A percentile compares a stretch with the other conserved stretches of the same genome.
Evolutionary conservation across 2,113 vertebrate species (phyloP).

Genomic region (Neotragus moschatus): DNA sequence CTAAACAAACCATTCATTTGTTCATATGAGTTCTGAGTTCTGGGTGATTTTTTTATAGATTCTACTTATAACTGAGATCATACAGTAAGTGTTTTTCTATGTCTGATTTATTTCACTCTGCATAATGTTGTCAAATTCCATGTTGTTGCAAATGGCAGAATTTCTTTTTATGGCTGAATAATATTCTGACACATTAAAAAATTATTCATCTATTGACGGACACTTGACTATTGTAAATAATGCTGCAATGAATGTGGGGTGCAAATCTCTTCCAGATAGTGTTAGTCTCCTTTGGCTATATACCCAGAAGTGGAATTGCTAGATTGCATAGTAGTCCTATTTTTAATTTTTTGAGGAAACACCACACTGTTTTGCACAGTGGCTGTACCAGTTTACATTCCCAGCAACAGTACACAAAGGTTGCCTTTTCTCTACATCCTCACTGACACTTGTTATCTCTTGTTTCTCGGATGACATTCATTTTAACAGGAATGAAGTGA

Average conservation of each 20-base stretch:
- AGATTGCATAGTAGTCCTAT: background rate
- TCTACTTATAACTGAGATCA: background rate
- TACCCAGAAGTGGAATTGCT: background rate
- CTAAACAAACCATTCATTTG: background rate
- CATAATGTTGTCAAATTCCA: background rate
- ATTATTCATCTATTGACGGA: background rate
- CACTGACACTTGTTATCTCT: background rate
- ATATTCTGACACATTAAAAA: background rate
- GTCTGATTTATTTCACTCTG: background rate
- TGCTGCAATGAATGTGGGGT: background rate
- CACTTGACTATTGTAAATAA: background rate
- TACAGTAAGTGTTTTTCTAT: background rate
- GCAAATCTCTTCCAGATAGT: background rate
- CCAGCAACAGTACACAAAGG: background rate
- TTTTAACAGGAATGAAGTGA: background rate
- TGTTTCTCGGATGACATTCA: background rate
- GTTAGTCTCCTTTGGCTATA: background rate
- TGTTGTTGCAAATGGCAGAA: background rate
- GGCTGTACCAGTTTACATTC: background rate
- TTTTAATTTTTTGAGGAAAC: background rate
- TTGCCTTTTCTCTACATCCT: background rate
- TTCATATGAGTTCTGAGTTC: background rate
- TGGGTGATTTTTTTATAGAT: background rate
- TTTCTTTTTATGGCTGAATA: background rate
- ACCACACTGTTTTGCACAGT: background rate